phyloP scores from a whole-genome alignment of 2,113 vertebrate species.

The Lasiurus cinereus region DNA sequence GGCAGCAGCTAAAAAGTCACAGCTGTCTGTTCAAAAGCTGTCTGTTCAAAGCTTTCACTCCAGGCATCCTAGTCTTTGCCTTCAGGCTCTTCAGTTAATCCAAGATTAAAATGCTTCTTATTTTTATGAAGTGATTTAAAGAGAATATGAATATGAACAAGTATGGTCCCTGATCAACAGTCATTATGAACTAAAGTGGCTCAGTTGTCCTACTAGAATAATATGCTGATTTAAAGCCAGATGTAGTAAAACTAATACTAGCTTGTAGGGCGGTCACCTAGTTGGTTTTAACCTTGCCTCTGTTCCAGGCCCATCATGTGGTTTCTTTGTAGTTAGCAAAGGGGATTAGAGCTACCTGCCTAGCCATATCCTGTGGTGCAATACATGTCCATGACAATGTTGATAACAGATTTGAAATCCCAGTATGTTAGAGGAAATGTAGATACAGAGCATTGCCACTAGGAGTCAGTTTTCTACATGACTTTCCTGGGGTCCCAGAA shows the following conservation, averaged over 20 bases:
- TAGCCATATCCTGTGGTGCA: neutral
- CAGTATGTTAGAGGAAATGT: neutral
- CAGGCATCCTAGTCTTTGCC: neutral
- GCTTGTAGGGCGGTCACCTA: neutral
- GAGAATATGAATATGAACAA: neutral
- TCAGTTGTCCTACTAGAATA: neutral
- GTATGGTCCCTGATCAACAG: neutral
- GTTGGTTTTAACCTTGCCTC: neutral
- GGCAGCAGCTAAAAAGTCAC: neutral
- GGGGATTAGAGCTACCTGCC: neutral
- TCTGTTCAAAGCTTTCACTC: neutral
- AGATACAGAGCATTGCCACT: neutral
- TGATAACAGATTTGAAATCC: neutral
- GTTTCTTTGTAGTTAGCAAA: neutral
- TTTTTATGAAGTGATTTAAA: neutral
- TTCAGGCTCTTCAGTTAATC: neutral
- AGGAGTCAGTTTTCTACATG: neutral
- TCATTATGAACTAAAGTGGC: neutral
- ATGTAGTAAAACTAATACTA: neutral
- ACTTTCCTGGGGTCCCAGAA: neutral
- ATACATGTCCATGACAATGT: neutral
- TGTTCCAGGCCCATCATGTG: neutral
- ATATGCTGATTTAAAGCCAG: neutral
- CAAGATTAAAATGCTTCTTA: neutral
- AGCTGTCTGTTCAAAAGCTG: neutral